These are phyloP conservation scores for Australoheros scitulus DNA, from an alignment of 2,113 vertebrate genomes.

Conservation along the genomic window DNA sequence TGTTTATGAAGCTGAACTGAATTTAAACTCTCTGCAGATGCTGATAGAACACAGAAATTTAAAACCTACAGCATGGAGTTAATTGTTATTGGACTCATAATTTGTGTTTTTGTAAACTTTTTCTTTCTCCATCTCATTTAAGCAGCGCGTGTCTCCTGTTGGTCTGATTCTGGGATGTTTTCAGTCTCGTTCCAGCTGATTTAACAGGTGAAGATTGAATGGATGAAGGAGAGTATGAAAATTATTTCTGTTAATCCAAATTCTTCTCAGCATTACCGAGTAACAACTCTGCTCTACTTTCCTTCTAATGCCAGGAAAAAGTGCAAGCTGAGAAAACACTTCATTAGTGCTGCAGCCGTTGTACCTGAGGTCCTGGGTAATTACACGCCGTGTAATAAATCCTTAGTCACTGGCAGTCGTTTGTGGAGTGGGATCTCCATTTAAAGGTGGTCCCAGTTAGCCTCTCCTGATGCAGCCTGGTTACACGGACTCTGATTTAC, in stretches of 20 bases:
- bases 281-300: not conserved
- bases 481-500: slow-evolving; percentile 22
- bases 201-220: not conserved
- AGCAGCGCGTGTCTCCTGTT: not conserved
- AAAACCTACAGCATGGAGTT: not conserved
- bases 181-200: not conserved
- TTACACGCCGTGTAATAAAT: not conserved
- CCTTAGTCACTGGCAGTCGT: not conserved
- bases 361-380: not conserved
- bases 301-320: not conserved
- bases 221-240: not conserved
- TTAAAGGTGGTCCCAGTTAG: not conserved
- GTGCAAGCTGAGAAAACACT: not conserved
- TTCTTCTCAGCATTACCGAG: not conserved
- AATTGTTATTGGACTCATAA: not conserved
- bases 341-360: not conserved
- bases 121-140: not conserved
- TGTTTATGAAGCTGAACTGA: not conserved
- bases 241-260: not conserved
- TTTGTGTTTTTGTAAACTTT: not conserved
- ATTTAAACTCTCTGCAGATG: not conserved
- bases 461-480: not conserved
- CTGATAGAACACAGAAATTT: not conserved
- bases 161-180: not conserved
- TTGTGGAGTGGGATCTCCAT: not conserved